These are phyloP conservation scores for Drosophila prostipennis DNA, from an alignment of 2,888 invertebrate species.

Conservation along the genomic window DNA sequence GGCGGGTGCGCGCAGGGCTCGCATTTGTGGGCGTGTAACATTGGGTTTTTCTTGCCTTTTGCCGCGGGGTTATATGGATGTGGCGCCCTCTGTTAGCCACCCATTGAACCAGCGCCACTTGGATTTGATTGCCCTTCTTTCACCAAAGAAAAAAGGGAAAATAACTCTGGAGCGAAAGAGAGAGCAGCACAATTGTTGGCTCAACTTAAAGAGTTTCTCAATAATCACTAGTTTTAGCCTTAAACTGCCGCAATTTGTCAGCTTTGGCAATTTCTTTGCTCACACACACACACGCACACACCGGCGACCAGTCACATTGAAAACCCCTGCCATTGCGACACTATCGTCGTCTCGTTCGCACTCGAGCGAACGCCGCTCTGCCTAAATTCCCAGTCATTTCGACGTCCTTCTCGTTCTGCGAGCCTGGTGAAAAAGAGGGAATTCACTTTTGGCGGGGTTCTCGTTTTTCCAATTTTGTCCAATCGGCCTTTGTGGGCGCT, in stretches of 20 bases:
- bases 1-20: conserved; percentile 24
- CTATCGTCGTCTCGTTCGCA: conserved; percentile 61
- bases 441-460: conserved; percentile 85
- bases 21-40: conserved; percentile 63
- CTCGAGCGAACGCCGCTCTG: conserved; percentile 49
- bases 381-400: conserved; percentile 48
- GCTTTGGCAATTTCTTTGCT: conserved; percentile 44
- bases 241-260: conserved; percentile 45
- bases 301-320: conserved; percentile 67
- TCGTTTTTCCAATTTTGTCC: conserved; percentile 83
- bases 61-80: conserved; percentile 11
- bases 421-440: conserved; percentile 84
- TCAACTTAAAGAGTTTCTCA: conserved; percentile 25
- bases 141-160: neutral
- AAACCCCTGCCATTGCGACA: conserved; percentile 70
- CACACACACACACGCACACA: conserved; percentile 44
- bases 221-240: conserved; percentile 39
- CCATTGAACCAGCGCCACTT: conserved; percentile 22
- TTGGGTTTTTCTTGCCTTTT: conserved; percentile 54
- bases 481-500: conserved; percentile 73
- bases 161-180: neutral
- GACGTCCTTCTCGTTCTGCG: conserved; percentile 67
- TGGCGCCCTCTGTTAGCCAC: conserved; percentile 62
- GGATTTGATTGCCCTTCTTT: conserved; percentile 19
- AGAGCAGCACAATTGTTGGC: conserved; percentile 4